These are phyloP conservation scores for Drosophila miranda DNA, from an alignment of 1,140 invertebrate species.

Conservation along the genomic window DNA sequence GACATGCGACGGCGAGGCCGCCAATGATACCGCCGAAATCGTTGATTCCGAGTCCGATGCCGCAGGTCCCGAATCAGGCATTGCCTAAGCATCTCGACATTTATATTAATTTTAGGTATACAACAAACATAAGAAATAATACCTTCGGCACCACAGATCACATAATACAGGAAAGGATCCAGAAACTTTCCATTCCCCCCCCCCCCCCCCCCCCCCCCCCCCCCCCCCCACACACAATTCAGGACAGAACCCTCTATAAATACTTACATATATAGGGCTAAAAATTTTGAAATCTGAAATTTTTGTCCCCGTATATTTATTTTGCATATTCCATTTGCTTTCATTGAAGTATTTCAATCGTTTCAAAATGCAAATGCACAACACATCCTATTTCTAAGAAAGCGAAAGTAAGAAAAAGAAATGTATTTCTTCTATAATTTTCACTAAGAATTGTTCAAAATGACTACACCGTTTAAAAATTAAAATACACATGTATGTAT, in stretches of 20 bases:
- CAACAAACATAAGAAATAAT: constrained; percentile 1
- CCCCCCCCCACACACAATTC: too few species aligned
- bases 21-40: constrained; percentile 17
- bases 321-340: too few species aligned
- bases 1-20: constrained; percentile 15
- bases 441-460: constrained; percentile 6
- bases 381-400: constrained; percentile 6
- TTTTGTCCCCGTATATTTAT: too few species aligned
- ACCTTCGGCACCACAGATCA: constrained; percentile 32
- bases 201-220: too few species aligned
- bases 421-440: constrained; percentile 2
- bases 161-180: not conserved
- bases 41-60: constrained; percentile 45
- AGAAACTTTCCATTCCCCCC: too few species aligned
- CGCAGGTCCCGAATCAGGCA: constrained; percentile 21
- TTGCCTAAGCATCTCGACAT: constrained; percentile 19
- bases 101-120: constrained; percentile 5
- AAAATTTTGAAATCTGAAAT: too few species aligned
- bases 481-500: constrained; percentile 14
- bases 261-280: too few species aligned
- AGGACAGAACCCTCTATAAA: too few species aligned
- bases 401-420: not conserved
- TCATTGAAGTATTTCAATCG: too few species aligned
- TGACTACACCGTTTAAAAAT: too few species aligned
- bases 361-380: constrained; percentile 3